Evolutionary conservation across 1,140 invertebrate genomes (phyloP).

Genomic region (Vollenhovia emeryi): DNA sequence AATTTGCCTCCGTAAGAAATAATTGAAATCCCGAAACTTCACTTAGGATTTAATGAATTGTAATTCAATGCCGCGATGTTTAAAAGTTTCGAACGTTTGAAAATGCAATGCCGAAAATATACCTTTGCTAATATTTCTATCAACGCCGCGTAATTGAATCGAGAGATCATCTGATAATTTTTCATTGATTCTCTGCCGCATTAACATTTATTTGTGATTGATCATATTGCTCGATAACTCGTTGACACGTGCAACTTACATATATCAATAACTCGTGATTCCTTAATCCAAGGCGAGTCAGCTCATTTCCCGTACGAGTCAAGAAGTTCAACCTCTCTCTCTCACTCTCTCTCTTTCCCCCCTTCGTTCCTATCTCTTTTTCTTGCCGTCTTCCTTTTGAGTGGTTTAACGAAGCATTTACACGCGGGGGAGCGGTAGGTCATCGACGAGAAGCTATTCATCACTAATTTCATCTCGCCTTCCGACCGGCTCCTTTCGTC

Average conservation of each 20-base stretch:
- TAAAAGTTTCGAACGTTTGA: background rate
- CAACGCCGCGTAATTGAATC: background rate
- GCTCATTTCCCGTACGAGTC: conserved; percentile 31
- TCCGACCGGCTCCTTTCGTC: conserved; percentile 50
- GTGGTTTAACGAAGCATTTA: conserved; percentile 48
- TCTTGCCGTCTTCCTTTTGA: background rate
- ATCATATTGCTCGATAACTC: background rate
- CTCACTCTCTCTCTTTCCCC: background rate
- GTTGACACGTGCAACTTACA: background rate
- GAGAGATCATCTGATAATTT: background rate
- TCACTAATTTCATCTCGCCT: conserved; percentile 68
- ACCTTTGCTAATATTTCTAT: background rate
- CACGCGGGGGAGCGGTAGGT: conserved; percentile 40
- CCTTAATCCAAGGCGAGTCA: conserved; percentile 20
- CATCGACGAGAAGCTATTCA: conserved; percentile 53
- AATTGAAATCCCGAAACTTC: background rate
- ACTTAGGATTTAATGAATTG: background rate
- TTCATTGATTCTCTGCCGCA: background rate
- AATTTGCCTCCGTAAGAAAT: background rate
- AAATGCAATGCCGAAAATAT: background rate
- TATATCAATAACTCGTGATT: conserved; percentile 32
- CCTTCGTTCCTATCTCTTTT: background rate
- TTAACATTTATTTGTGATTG: background rate
- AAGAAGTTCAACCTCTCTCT: conserved; percentile 22
- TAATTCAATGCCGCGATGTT: background rate